Evolutionary conservation across 1,140 invertebrate genomes (phyloP).

Genomic region (Macrobrachium rosenbergii): DNA sequence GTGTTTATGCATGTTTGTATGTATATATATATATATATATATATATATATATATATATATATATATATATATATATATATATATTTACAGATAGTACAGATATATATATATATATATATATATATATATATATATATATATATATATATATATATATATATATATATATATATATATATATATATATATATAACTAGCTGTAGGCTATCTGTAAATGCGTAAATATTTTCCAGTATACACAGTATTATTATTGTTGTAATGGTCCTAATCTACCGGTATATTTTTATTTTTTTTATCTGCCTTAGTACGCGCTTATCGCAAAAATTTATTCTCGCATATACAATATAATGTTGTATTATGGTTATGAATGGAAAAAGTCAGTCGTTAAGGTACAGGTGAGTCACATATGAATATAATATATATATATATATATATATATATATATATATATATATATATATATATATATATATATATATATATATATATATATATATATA

Average conservation of each 20-base stretch:
- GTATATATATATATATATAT: not conserved
- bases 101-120: not conserved
- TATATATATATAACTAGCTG: not conserved
- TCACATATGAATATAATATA: not conserved
- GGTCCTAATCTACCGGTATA: too few relatives aligned
- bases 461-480: not conserved
- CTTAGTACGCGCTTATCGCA: too few relatives aligned
- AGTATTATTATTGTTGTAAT: too few relatives aligned
- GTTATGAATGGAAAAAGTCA: too few relatives aligned
- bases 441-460: conserved; percentile 5
- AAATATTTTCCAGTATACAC: too few relatives aligned
- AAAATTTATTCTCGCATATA: too few relatives aligned
- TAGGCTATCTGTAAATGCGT: too few relatives aligned
- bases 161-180: not conserved
- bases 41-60: conserved; percentile 19
- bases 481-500: too few relatives aligned
- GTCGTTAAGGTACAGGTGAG: too few relatives aligned
- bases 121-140: too few relatives aligned
- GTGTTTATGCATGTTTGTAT: not conserved
- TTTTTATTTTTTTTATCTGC: too few relatives aligned
- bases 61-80: not conserved
- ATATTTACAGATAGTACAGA: not conserved
- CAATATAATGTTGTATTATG: too few relatives aligned
- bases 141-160: not conserved
- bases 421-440: conserved; percentile 16